phyloP scores from a whole-genome alignment of 2,888 invertebrate genomes.

The Sturmia bella region DNA sequence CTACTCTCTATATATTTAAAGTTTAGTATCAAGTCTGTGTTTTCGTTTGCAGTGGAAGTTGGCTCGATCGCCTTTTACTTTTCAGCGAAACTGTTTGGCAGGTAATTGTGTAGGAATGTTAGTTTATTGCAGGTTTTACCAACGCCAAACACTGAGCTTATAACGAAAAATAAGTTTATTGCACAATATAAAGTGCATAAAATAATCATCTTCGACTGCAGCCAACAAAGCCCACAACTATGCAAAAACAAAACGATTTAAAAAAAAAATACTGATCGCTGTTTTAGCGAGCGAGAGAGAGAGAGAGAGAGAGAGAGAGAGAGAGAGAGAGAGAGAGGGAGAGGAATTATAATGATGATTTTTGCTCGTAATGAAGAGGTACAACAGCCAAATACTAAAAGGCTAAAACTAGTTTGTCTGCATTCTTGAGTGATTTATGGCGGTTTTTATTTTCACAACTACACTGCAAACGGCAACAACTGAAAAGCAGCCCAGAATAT shows the following conservation, averaged over 20 bases:
- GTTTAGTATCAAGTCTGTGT: not conserved
- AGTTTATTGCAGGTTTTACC: constrained; percentile 15
- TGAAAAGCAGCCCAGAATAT: constrained; percentile 10
- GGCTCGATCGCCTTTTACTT: constrained; percentile 22
- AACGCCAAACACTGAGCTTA: constrained; percentile 15
- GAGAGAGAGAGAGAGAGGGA: too few relatives aligned
- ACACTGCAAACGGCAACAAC: constrained; percentile 19
- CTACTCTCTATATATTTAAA: constrained; percentile 40
- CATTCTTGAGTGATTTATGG: constrained; percentile 60
- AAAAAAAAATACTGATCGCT: constrained; percentile 14
- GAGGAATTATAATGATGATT: constrained; percentile 43
- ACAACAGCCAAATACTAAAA: constrained; percentile 19
- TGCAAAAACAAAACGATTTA: constrained; percentile 32
- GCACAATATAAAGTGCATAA: constrained; percentile 7
- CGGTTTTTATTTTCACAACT: constrained; percentile 42
- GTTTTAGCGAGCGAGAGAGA: too few relatives aligned
- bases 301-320: too few relatives aligned
- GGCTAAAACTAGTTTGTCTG: constrained; percentile 65
- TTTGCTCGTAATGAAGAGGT: constrained; percentile 22
- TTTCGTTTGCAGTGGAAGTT: constrained; percentile 17
- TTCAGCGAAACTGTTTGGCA: constrained; percentile 58
- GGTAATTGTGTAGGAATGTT: constrained; percentile 58
- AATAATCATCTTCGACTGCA: not conserved
- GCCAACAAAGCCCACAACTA: constrained; percentile 17
- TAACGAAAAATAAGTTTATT: constrained; percentile 24